phyloP scores from a whole-genome alignment of 2,797 vertebrate genomes.

The Pitangus sulphuratus region DNA sequence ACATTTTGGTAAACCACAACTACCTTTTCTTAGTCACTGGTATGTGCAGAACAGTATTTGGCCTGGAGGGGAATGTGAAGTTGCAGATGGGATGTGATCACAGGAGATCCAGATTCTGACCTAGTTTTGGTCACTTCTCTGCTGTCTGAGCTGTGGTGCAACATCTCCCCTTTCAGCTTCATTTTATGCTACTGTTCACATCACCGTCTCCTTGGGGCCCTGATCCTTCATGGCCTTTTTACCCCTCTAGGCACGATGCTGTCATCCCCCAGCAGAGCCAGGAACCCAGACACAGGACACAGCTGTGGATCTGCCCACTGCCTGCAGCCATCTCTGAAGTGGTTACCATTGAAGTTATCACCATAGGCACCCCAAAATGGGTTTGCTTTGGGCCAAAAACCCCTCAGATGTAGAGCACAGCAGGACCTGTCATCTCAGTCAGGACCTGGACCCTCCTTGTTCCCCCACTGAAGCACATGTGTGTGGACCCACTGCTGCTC shows the following conservation, averaged over 20 bases:
- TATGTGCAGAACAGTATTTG: background rate
- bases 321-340: background rate
- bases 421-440: background rate
- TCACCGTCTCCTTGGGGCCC: background rate
- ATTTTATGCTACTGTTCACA: background rate
- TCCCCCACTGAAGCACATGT: accelerated
- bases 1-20: background rate
- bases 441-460: background rate
- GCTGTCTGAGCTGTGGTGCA: background rate
- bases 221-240: background rate
- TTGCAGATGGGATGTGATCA: background rate
- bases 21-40: background rate
- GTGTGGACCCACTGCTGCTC: background rate
- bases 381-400: background rate
- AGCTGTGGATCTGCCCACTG: background rate
- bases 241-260: background rate
- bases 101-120: background rate
- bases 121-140: background rate
- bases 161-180: background rate
- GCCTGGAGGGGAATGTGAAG: background rate
- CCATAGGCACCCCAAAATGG: accelerated
- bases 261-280: background rate
- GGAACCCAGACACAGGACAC: background rate
- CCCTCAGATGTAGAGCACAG: background rate
- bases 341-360: background rate